Percentiles rank a stretch among this genome's conserved stretches.
These are phyloP conservation scores for Uloborus diversus DNA, from an alignment of 1,140 invertebrate genomes.

Conservation along the genomic window DNA sequence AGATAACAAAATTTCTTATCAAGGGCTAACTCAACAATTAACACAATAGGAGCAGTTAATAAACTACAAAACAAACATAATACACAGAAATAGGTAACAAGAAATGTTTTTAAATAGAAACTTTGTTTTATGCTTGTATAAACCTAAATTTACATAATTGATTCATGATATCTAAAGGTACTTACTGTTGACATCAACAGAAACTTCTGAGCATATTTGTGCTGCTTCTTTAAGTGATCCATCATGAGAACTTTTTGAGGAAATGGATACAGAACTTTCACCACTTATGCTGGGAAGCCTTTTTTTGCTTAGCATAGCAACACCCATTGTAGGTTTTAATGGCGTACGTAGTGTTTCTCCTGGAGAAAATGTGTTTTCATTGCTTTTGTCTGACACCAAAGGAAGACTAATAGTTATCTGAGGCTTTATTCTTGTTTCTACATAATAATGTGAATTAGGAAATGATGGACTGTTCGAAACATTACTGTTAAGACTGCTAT, in stretches of 20 bases:
- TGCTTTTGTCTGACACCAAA: slow-evolving; percentile 31
- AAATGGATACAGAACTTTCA: slow-evolving; percentile 30
- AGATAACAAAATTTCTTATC: background rate
- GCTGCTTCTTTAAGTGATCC: background rate
- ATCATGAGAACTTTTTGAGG: slow-evolving; percentile 44
- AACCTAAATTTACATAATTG: background rate
- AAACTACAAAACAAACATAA: background rate
- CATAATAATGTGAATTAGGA: slow-evolving; percentile 42
- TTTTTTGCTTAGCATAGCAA: slow-evolving; percentile 54
- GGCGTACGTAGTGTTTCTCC: slow-evolving; percentile 41
- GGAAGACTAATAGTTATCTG: slow-evolving; percentile 51
- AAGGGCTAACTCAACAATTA: background rate
- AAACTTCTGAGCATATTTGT: slow-evolving; percentile 7
- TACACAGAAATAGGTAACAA: background rate
- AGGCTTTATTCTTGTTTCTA: slow-evolving; percentile 43
- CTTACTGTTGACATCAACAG: slow-evolving; percentile 35
- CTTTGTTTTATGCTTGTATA: background rate
- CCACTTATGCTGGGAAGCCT: slow-evolving; percentile 45
- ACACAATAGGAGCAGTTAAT: background rate
- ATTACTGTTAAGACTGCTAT: slow-evolving; percentile 43
- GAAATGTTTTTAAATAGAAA: background rate
- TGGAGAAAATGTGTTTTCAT: slow-evolving; percentile 4
- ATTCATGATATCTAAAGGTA: background rate
- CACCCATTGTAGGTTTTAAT: slow-evolving; percentile 53
- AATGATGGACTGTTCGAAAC: background rate